These are phyloP conservation scores for Tyrophagus putrescentiae DNA, from an alignment of 1,140 invertebrate species.

Conservation along the genomic window DNA sequence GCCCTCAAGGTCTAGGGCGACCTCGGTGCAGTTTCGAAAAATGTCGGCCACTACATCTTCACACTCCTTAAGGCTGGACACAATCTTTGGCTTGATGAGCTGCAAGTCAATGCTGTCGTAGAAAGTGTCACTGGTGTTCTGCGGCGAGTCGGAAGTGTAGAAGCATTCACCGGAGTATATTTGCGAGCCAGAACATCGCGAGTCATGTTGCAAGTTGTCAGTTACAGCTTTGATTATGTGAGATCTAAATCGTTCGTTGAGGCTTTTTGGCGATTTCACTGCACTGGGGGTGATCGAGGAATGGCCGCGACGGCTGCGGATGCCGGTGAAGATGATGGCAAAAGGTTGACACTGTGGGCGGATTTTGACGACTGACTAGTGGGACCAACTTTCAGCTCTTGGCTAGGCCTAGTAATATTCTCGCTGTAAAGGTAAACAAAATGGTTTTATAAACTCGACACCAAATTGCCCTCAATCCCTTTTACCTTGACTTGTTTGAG, in stretches of 20 bases:
- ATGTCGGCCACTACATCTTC: conserved; percentile 56
- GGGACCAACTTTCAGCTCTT: too few species aligned
- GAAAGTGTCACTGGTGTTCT: neutral
- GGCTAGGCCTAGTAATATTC: too few species aligned
- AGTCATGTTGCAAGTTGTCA: conserved; percentile 44
- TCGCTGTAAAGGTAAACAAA: too few species aligned
- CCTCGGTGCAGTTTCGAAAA: conserved; percentile 41
- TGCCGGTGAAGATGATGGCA: too few species aligned
- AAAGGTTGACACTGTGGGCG: too few species aligned
- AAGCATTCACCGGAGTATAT: neutral
- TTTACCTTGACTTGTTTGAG: too few species aligned
- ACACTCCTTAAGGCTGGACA: conserved; percentile 42
- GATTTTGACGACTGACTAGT: too few species aligned
- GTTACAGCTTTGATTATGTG: conserved; percentile 41
- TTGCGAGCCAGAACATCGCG: neutral
- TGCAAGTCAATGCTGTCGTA: conserved; percentile 13
- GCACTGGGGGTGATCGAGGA: too few species aligned
- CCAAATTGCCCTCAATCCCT: too few species aligned
- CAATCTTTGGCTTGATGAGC: conserved; percentile 23
- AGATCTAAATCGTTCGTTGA: conserved; percentile 27
- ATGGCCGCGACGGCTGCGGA: too few species aligned
- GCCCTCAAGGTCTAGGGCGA: conserved; percentile 77
- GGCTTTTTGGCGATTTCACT: too few species aligned
- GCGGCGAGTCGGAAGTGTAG: neutral
- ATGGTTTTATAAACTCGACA: too few species aligned